phyloP scores from a whole-genome alignment of 2,113 vertebrate genomes.

The Cygnus buccinator region DNA sequence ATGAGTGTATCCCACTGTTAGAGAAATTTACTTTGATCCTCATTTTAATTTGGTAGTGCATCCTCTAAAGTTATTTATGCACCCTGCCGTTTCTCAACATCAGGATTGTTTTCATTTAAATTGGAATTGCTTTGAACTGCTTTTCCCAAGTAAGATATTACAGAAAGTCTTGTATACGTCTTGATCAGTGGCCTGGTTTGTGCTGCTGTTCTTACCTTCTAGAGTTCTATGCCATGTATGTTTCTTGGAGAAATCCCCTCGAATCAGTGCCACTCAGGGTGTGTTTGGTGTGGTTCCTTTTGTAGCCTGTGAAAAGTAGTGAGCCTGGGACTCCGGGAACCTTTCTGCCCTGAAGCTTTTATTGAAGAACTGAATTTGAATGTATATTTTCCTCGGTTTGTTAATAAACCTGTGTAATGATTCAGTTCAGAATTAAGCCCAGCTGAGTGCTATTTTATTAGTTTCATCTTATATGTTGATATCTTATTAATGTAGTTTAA shows the following conservation, averaged over 20 bases:
- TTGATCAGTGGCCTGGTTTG: background rate
- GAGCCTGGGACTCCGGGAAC: background rate
- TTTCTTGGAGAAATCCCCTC: background rate
- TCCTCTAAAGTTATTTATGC: accelerated
- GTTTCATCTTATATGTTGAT: background rate
- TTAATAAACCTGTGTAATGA: background rate
- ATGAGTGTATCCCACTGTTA: background rate
- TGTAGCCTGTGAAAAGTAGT: accelerated
- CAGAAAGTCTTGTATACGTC: no score
- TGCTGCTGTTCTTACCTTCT: background rate
- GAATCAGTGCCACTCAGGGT: accelerated
- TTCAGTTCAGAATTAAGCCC: background rate
- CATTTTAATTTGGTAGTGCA: background rate
- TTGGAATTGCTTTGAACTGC: background rate
- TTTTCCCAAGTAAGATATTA: background rate
- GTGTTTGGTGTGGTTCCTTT: accelerated
- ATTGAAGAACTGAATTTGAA: background rate
- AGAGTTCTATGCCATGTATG: accelerated
- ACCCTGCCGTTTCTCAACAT: accelerated
- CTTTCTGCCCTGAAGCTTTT: background rate
- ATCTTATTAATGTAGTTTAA: no score
- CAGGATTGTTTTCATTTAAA: background rate
- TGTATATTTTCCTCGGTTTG: background rate
- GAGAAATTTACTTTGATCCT: background rate
- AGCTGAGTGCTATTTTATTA: background rate